Conservation (phyloP, 2,888 invertebrate species). For the Atethmia centrago region DNA sequence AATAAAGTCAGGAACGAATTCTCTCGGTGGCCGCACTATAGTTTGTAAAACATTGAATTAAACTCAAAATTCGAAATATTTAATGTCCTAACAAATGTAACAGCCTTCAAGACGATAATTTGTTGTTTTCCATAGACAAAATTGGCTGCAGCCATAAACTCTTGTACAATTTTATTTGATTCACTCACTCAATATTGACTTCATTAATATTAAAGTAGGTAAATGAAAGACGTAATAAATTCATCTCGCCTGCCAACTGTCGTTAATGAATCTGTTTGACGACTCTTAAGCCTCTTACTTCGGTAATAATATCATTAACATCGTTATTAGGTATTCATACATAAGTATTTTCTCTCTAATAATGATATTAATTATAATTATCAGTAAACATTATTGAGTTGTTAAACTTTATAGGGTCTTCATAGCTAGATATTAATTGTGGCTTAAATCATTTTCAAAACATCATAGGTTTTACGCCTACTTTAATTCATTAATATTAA, state of each 20-base stretch:
- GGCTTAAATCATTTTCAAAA: neutral
- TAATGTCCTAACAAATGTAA: no score
- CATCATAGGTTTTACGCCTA: no score
- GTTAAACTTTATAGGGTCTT: neutral
- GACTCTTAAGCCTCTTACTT: constrained; percentile 31
- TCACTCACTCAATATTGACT: neutral
- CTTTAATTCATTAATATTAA: no score
- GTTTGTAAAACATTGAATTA: no score
- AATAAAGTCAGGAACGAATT: no score
- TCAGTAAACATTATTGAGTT: neutral
- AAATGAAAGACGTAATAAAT: constrained; percentile 38
- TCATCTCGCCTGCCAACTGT: constrained; percentile 21
- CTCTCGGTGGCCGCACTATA: no score
- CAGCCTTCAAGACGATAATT: neutral
- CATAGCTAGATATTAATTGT: neutral
- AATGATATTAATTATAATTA: no score
- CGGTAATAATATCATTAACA: constrained; percentile 14
- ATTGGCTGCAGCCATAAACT: neutral
- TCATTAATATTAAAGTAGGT: constrained; percentile 23
- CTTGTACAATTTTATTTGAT: neutral
- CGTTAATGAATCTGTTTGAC: constrained; percentile 45
- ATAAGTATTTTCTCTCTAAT: no score
- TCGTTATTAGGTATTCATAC: neutral
- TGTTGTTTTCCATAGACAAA: neutral
- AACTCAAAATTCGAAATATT: no score